Conservation (phyloP, 2,113 vertebrate genomes). For the Ochotona princeps region DNA sequence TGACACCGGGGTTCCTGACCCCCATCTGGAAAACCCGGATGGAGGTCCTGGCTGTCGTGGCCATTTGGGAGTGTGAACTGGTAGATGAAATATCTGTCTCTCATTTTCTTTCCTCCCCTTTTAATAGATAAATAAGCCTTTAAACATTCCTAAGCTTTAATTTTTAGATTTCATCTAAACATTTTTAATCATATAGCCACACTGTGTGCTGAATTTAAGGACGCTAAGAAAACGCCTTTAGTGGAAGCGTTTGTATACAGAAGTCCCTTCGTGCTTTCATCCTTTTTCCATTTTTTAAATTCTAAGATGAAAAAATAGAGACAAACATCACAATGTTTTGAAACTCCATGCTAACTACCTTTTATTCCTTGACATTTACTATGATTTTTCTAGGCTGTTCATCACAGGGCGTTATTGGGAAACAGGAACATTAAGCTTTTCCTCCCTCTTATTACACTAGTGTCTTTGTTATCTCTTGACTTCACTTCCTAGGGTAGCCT, state of each 20-base stretch:
- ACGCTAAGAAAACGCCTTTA: background rate
- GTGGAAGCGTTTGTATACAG: background rate
- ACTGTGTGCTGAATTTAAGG: background rate
- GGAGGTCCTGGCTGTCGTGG: too few relatives aligned
- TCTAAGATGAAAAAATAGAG: background rate
- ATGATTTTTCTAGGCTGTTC: background rate
- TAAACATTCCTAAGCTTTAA: background rate
- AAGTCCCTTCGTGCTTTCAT: background rate
- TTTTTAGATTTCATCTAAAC: background rate
- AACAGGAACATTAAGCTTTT: background rate
- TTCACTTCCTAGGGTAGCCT: background rate
- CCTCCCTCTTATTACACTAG: background rate
- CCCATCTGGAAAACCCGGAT: too few relatives aligned
- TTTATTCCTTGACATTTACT: slow-evolving; percentile 43
- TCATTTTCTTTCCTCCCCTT: too few relatives aligned
- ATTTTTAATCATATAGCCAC: background rate
- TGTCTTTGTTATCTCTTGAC: background rate
- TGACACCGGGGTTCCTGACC: too few relatives aligned
- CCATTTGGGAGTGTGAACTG: too few relatives aligned
- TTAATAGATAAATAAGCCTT: too few relatives aligned
- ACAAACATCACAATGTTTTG: background rate
- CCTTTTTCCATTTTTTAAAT: background rate
- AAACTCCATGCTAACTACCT: background rate
- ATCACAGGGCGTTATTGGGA: background rate
- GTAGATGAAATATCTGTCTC: too few relatives aligned